phyloP scores from a whole-genome alignment of 2,888 invertebrate genomes.

The Andrena haemorrhoa region DNA sequence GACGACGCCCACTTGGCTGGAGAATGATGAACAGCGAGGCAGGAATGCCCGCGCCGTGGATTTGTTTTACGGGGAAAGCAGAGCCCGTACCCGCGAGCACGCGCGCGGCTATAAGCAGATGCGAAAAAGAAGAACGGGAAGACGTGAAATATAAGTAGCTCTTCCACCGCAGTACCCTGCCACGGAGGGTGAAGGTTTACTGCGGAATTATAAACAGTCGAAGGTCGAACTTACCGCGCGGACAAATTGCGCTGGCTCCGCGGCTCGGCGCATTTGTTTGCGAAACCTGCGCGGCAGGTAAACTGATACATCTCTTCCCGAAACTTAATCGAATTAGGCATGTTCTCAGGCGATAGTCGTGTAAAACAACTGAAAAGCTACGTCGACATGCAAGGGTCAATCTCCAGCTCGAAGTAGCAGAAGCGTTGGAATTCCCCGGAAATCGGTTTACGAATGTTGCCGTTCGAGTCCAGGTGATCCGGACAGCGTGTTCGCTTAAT shows the following conservation, averaged over 20 bases:
- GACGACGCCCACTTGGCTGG: neutral
- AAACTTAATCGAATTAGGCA: too few relatives aligned
- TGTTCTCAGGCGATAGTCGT: too few relatives aligned
- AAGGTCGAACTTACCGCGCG: conserved; percentile 46
- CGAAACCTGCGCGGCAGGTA: neutral
- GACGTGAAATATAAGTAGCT: conserved; percentile 39
- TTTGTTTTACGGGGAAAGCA: conserved; percentile 1
- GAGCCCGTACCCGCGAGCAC: neutral
- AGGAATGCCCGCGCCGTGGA: neutral
- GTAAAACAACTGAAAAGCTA: too few relatives aligned
- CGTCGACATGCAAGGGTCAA: too few relatives aligned
- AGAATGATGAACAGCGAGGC: neutral
- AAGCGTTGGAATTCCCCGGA: too few relatives aligned
- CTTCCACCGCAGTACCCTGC: conserved; percentile 1
- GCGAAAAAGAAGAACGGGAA: conserved; percentile 28
- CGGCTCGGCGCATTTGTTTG: neutral
- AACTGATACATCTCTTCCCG: neutral
- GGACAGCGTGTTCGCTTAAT: conserved; percentile 21
- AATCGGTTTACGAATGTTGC: neutral
- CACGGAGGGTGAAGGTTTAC: conserved; percentile 51
- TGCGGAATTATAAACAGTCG: conserved; percentile 52
- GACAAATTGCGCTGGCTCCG: conserved; percentile 22
- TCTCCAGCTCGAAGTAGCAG: too few relatives aligned
- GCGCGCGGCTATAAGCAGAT: conserved; percentile 23
- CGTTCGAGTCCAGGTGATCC: conserved; percentile 12